Base-by-base conservation (phyloP, 2,888 invertebrate species). In the Caenorhabditis zanzibari region DNA sequence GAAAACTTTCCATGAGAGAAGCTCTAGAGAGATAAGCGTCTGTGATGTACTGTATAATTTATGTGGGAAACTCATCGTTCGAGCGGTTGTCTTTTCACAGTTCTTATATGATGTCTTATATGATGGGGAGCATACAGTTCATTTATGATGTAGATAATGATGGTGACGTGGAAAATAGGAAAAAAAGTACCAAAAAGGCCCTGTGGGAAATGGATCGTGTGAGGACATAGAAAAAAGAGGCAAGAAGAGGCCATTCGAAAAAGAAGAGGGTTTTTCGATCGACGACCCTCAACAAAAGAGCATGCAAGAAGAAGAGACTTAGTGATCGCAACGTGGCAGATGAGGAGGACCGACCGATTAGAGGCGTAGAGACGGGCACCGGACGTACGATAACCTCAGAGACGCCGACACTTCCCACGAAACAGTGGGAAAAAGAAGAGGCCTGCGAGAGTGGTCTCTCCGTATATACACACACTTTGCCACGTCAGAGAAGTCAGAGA, bases 401-500 rank as follows among this genome's bases (percentile, higher is more conserved):
- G 77, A 77, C 77, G 71, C 68, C 77, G 69, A 71, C 69, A 63
- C 69, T 69, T 71, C 77, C 69, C 56, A 61, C 61, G 24, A 47
- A 47, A 47, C 28, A 54, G 54, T 35, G 66, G 22, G 49, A 49
- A 72, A 49, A 58, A 32, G 44, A 32, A 76, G 69, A 77, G 69
- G 63, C 68, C 38, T 24, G 10, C 61, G 77, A 69, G 76, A 76
- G 77, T 69, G 77, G 75, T 52, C 59, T 68, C 68, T 52, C 35
- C 49, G 49, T 63, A 19, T 63, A 59, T 61, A 77, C 49, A 71
- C 69, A 77, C 71, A 79, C 72, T 71, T 80, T 80, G 80, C 80
- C 80, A 80, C 80, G 80, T 80, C 72, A 73, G 80, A 64, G 69
- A 77, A 77, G 77, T 77, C 77, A 77, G 58, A 76, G 58, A 76